phyloP scores from a whole-genome alignment of 2,888 invertebrate species.

The Saturnia japonica region DNA sequence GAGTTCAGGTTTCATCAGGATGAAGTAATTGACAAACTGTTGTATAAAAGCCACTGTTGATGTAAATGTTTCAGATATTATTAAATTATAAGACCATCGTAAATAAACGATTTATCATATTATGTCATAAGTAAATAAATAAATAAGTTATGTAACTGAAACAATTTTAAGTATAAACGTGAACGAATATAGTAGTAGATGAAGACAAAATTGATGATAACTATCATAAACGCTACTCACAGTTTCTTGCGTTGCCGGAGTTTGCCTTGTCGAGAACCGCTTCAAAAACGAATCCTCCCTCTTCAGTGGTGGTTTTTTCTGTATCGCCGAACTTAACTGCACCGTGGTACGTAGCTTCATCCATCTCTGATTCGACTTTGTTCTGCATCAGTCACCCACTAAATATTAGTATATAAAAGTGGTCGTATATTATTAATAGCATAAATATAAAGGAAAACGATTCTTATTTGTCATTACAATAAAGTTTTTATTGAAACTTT shows the following conservation, averaged over 20 bases:
- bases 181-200: too few species aligned
- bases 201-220: too few species aligned
- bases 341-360: conserved; percentile 97
- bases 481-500: conserved; percentile 20
- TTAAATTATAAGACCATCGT: background rate
- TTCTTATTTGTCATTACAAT: conserved; percentile 14
- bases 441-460: conserved; percentile 21
- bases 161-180: too few species aligned
- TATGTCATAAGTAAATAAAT: too few species aligned
- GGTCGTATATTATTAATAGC: conserved; percentile 21
- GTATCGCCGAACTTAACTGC: conserved; percentile 93
- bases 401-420: conserved; percentile 34
- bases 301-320: conserved; percentile 94
- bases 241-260: conserved; percentile 92
- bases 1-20: background rate
- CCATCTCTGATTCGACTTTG: conserved; percentile 97
- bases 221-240: conserved; percentile 63
- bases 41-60: background rate
- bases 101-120: too few species aligned
- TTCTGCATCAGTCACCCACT: conserved; percentile 81
- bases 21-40: background rate
- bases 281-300: conserved; percentile 96
- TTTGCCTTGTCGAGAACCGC: conserved; percentile 95
- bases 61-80: background rate
- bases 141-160: too few species aligned